Evolutionary conservation across 2,113 vertebrate species (phyloP).

Genomic region (Ptilonorhynchus violaceus): DNA sequence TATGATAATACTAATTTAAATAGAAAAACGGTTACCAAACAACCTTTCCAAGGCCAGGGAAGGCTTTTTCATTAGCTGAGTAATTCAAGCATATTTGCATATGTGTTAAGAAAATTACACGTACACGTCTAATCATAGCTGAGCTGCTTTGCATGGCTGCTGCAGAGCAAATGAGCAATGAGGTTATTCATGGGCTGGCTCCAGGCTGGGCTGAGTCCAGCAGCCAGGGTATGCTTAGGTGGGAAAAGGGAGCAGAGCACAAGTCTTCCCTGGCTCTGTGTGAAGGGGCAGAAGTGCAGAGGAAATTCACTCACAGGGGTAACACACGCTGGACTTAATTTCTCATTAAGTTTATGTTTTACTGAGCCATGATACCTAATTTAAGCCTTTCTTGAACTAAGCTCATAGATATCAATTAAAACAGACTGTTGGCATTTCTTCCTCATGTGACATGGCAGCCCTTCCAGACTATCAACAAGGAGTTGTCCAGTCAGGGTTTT

Average conservation of each 20-base stretch:
- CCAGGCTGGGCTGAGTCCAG: not conserved
- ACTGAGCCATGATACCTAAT: not conserved
- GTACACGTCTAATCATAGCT: not conserved
- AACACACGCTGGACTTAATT: not conserved
- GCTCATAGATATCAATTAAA: not conserved
- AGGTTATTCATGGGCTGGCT: not conserved
- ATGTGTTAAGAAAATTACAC: not conserved
- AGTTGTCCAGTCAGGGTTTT: not conserved
- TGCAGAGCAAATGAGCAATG: not conserved
- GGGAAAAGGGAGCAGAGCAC: not conserved
- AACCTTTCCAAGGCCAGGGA: not conserved
- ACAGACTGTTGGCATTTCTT: not conserved
- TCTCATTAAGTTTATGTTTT: not conserved
- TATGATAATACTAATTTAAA: not conserved
- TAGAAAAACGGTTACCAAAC: not conserved
- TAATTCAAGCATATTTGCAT: not conserved
- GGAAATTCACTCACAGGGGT: not conserved
- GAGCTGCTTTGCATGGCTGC: not conserved
- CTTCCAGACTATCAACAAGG: not conserved
- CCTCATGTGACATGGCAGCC: accelerated
- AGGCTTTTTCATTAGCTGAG: not conserved
- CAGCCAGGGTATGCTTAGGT: not conserved
- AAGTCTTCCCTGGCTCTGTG: not conserved
- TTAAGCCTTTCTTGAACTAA: not conserved
- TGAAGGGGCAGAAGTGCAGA: not conserved